A percentile compares a stretch with the other conserved stretches of the same genome.
phyloP scores from a whole-genome alignment of 2,888 invertebrate genomes.

The Orthosia cruda region DNA sequence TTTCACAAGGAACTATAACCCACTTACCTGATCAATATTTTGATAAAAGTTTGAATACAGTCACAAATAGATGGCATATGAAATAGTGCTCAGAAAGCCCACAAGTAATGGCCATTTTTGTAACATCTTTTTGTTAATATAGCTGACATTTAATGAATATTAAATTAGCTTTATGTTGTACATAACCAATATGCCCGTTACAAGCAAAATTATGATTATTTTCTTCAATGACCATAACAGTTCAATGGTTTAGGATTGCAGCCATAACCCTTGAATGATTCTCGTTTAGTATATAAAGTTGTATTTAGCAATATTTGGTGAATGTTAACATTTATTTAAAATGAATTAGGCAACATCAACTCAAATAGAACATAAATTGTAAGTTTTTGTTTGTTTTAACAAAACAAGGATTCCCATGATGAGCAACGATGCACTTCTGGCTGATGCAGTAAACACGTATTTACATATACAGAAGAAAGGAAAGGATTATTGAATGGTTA shows the following conservation, averaged over 20 bases:
- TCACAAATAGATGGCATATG: background rate
- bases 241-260: background rate
- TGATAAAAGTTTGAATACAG: background rate
- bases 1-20: slow-evolving; percentile 27
- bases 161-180: background rate
- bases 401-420: slow-evolving; percentile 9
- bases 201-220: background rate
- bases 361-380: too few relatives aligned
- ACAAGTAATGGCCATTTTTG: background rate
- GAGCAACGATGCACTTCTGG: slow-evolving; percentile 19
- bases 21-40: slow-evolving; percentile 41
- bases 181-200: background rate
- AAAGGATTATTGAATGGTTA: slow-evolving; percentile 26
- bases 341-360: slow-evolving; percentile 14
- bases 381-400: background rate
- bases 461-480: slow-evolving; percentile 28
- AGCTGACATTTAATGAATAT: background rate
- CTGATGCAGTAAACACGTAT: slow-evolving; percentile 9
- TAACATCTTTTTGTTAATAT: background rate
- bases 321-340: slow-evolving; percentile 12
- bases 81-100: background rate
- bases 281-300: slow-evolving; percentile 11
- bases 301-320: slow-evolving; percentile 14
- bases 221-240: background rate
- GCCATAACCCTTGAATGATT: background rate